Base-by-base conservation (phyloP, 2,113 vertebrate genomes). In the Poeciliopsis prolifica region DNA sequence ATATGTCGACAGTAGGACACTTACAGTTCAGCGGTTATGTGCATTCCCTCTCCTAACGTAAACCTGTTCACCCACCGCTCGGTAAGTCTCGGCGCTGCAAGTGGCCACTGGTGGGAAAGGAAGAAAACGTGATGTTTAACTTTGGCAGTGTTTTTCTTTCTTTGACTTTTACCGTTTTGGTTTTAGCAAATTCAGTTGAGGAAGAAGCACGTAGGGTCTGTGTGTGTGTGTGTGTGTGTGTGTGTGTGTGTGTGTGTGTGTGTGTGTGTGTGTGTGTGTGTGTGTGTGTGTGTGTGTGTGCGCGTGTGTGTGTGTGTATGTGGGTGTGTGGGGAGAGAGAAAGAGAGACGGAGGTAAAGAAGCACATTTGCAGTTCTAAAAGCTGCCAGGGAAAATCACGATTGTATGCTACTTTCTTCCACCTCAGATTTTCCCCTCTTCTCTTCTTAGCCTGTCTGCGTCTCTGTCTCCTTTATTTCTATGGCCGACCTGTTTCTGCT, bases 401-500 rank as follows among this genome's bases (percentile, higher is more conserved):
- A 89, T 78, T 65, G 80, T 80, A 81, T 65, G 78, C 85, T 76
- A 77, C 84, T 85, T 85, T 90, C 77, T 87, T 82, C 84, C 79
- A 85, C 80, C 83, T 90, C 89, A 91, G 9, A 86, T 90, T 92
- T 92, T 92, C 90, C 91, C 79, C 78, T 87, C 79, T 80, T 81
- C 80, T 82, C 80, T 78, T 68, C 69, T 79, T 26, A 28, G 77
- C 78, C 84, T 83, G 77, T 81, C 82, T 82, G 72, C 65, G 68
- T 79, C 76, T 85, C 70, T 58, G 72, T 79, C 87, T 86, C 80
- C 61, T 77, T 77, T 72, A 77, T 86, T 84, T 86, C 81, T 85
- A 80, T 79, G 84, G 70, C 75, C 89, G 90, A 89, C 79, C 87
- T 86, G 92, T 78, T 91, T 91, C 83, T 88, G 77, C 65, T 83